Conservation (phyloP, 92 coral and sea anemone genomes). For the Scolanthus callimorphus region DNA sequence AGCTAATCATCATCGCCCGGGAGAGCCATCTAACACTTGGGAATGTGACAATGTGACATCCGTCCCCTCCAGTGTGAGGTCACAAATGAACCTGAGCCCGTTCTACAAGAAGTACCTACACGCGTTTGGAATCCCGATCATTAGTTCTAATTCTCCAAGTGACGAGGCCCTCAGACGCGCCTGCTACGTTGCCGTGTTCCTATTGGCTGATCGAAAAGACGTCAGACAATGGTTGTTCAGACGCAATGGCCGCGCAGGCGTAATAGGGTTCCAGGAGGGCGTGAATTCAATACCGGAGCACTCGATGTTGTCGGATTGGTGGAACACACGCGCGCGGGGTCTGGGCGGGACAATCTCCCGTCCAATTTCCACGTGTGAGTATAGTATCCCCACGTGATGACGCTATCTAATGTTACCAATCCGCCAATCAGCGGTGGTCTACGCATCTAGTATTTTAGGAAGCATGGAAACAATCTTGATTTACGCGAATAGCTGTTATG, state of each 20-base stretch:
- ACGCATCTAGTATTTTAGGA: no score
- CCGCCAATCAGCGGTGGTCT: no score
- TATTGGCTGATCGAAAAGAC: no score
- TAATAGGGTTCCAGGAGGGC: no score
- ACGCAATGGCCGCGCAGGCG: conserved; percentile 91
- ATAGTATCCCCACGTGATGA: conserved; percentile 44
- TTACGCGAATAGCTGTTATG: no score
- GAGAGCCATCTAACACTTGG: no score
- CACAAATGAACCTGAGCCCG: conserved; percentile 45
- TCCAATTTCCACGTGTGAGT: no score
- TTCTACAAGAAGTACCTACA: conserved; percentile 89
- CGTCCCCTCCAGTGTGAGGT: no score
- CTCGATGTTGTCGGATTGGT: conserved; percentile 77
- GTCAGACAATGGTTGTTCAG: conserved; percentile 77
- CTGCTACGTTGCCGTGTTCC: conserved; percentile 90
- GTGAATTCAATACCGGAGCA: conserved; percentile 93
- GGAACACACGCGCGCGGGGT: conserved; percentile 96
- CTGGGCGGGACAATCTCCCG: conserved; percentile 84
- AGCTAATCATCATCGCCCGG: no score
- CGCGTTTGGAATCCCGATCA: conserved; percentile 89
- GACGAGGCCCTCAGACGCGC: conserved; percentile 84
- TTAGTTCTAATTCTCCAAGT: conserved; percentile 66
- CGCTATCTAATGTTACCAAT: conserved; percentile 13
- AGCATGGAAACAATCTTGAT: conserved; percentile 15
- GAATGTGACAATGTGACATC: no score